A percentile compares a stretch with the other conserved stretches of the same genome.
Conservation (phyloP, 2,797 vertebrate species). For the Esox lucius region DNA sequence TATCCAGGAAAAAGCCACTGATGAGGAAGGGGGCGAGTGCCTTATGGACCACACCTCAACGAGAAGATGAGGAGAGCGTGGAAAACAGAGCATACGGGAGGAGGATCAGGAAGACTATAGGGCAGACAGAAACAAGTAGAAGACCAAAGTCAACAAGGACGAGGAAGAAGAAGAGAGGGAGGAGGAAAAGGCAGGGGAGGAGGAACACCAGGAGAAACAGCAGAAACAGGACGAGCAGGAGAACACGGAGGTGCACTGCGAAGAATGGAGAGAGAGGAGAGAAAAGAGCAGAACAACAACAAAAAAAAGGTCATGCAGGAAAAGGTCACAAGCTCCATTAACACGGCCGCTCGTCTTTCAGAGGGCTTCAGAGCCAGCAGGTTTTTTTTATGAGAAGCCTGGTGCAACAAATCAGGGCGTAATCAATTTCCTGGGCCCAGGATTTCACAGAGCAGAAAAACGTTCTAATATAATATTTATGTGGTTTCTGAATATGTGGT, state of each 20-base stretch:
- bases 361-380: background rate
- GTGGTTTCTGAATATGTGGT: too few species aligned
- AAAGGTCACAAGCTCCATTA: background rate
- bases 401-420: background rate
- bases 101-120: constrained; percentile 2
- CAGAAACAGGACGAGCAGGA: background rate
- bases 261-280: too few species aligned
- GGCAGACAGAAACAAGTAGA: constrained; percentile 18
- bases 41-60: constrained; percentile 33
- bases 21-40: constrained; percentile 12
- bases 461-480: too few species aligned
- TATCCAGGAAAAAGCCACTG: background rate
- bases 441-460: too few species aligned
- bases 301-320: constrained; percentile 6
- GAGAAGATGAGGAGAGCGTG: constrained; percentile 14
- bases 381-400: background rate
- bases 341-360: background rate
- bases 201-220: background rate
- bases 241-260: background rate
- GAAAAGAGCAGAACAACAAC: background rate
- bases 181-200: background rate
- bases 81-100: constrained; percentile 9
- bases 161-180: constrained; percentile 7
- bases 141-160: constrained; percentile 46
- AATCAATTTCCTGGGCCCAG: too few species aligned